Conservation (phyloP, 2,888 invertebrate species). For the Drosophila lacicola region DNA sequence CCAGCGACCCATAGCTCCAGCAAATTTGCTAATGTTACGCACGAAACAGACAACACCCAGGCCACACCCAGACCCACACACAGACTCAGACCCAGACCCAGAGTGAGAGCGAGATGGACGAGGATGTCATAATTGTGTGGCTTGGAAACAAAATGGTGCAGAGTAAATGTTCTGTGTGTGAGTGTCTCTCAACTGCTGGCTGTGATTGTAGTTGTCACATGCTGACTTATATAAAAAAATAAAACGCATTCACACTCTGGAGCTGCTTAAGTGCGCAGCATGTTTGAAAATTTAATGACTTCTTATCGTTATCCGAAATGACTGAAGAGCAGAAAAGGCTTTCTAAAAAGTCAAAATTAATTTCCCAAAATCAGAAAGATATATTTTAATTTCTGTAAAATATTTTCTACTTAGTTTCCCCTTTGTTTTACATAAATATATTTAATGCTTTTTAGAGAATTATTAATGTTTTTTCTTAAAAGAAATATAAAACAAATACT, state of each 20-base stretch:
- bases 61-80: not conserved
- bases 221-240: constrained; percentile 16
- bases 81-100: constrained; percentile 7
- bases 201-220: constrained; percentile 48
- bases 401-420: no score
- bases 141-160: constrained; percentile 26
- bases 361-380: no score
- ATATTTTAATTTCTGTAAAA: no score
- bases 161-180: constrained; percentile 7
- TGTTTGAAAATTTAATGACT: constrained; percentile 9
- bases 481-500: no score
- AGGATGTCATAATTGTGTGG: constrained; percentile 67
- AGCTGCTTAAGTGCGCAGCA: not conserved
- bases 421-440: no score
- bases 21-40: constrained; percentile 57
- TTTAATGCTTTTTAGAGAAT: no score
- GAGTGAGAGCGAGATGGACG: not conserved
- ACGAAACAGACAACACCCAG: constrained; percentile 27
- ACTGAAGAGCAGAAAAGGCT: no score
- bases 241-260: constrained; percentile 13
- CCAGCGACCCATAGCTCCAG: constrained; percentile 17
- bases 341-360: no score
- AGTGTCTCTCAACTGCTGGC: constrained; percentile 12
- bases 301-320: not conserved
- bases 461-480: no score